These are phyloP conservation scores for Barbus barbus DNA, from an alignment of 2,113 vertebrate genomes.

Conservation along the genomic window DNA sequence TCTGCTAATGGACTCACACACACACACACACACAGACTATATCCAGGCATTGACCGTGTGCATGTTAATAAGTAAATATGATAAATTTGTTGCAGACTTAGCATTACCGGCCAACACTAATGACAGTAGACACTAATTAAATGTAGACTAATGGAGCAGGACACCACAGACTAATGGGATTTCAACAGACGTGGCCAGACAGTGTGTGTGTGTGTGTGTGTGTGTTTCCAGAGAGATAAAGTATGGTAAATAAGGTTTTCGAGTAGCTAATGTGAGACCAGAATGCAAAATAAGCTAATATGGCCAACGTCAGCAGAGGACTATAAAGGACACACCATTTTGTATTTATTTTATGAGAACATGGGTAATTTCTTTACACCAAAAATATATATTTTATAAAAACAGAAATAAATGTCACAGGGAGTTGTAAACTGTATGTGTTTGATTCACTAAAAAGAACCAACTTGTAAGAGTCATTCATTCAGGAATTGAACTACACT, in stretches of 20 bases:
- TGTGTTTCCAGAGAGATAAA: conserved; percentile 10
- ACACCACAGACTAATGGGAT: conserved; percentile 46
- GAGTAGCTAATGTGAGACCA: not conserved
- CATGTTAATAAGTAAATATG: conserved; percentile 22
- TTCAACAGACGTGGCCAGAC: conserved; percentile 29
- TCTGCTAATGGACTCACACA: not conserved
- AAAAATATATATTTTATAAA: no score
- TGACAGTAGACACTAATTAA: conserved; percentile 48
- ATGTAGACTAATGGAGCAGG: conserved; percentile 40
- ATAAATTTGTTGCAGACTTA: conserved; percentile 35
- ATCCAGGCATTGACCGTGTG: not conserved
- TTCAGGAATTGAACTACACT: no score
- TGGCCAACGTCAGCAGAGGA: not conserved
- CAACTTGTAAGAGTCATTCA: no score
- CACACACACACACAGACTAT: not conserved
- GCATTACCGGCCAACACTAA: not conserved
- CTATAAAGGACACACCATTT: not conserved
- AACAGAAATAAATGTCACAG: no score
- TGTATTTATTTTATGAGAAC: no score
- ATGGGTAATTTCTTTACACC: no score
- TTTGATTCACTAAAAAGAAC: no score
- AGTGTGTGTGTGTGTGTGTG: conserved; percentile 22
- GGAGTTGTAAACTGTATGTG: no score
- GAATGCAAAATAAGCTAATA: not conserved
- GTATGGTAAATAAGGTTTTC: not conserved